Base-by-base conservation (phyloP, 2,113 vertebrate species). In the Sander lucioperca region DNA sequence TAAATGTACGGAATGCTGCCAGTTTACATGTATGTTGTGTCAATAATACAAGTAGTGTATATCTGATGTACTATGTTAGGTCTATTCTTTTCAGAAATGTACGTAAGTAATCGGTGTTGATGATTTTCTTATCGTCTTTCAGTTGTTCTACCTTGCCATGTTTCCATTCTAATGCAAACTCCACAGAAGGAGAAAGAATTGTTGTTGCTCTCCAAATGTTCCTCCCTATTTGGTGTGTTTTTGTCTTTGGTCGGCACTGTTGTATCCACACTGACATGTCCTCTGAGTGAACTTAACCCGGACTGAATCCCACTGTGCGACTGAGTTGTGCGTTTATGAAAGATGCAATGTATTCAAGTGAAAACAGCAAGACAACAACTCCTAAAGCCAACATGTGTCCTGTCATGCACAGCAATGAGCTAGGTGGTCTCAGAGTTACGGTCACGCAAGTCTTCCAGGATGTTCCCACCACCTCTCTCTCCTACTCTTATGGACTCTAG, bases 401-500 rank as follows among this genome's bases (percentile, higher is more conserved):
- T 62, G 43, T 78, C 75, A 15, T 16, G 72, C 68, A 73, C 77
- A 83, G 66, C 79, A 82, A 73, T 53, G 79, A 86, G 82, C 86
- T 89, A 74, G 75, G 63, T 72, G 80, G 84, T 74, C 79, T 87
- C 83, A 71, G 79, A 79, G 73, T 27, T 87, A 66, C 11, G 33
- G 84, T 88, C 84, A 93, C 80, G 84, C 87, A 73, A 90, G 93
- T 95, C 93, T 94, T 95, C 93, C 91, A 93, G 82, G 91, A 77
- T 63, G 76, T 74, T 83, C 59, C 81, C 86, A 72, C 19, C 69
- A 84, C 72, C 82, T 62, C 68, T 77, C 47, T 39, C 47, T 78
- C 79, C 64, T 71, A 8, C 68, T 64, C 23, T 64, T 65, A 50
- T 68, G 50, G 80, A 89, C 86, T 81, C 61, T 68, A 63, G 57